Evolutionary conservation across 2,113 vertebrate genomes (phyloP), one percentile per base, ranked within the genome.

Genomic region (Tupaia tana): DNA sequence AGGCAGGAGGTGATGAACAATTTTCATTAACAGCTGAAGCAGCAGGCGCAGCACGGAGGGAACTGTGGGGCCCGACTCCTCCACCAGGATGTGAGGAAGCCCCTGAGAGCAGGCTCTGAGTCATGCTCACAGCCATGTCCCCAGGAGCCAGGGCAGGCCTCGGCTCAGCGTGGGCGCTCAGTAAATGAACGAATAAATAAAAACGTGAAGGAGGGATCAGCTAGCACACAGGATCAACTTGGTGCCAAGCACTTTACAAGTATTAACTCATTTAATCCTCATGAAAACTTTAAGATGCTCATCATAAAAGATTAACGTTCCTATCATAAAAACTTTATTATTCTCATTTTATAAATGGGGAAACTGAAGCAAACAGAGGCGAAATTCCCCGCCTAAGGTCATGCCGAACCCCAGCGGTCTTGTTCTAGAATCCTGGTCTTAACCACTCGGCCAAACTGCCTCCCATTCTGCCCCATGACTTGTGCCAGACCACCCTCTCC

Each of bases 151-250:
- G 54, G 56, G 64, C 7, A 1, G 71, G 64, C 24, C 94, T 94
- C 61, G 81, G 81, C 18, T 70, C 81, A 2, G 31, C 1, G 9
- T 64, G 82, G 64, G 74, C 20, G 82, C 66, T 77, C 91, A 63
- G 79, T 59, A 91, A 96, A 66, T 70, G 86, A 91, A 87, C 84
- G 96, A 84, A 91, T 78, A 81, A 86, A 94, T 93, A 71, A 86
- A 89, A 97, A 69, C 1, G 9, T 66, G 94, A 97, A 95, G 74
- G 91, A 73, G 63, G 11, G 63, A 81, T 64, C 29, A 34, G 86
- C 89, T 61, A 81, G 69, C 11, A 7, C 2, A 0, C 18, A 43
- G 56, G 27, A 67, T 59, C 82, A 78, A 52, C 79, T 84, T 80
- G 58, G 81, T 54, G 89, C 88, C 80, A 95, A 86, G 70, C 16